Base-by-base conservation (phyloP, 1,140 invertebrate genomes). In the Hetaerina americana region DNA sequence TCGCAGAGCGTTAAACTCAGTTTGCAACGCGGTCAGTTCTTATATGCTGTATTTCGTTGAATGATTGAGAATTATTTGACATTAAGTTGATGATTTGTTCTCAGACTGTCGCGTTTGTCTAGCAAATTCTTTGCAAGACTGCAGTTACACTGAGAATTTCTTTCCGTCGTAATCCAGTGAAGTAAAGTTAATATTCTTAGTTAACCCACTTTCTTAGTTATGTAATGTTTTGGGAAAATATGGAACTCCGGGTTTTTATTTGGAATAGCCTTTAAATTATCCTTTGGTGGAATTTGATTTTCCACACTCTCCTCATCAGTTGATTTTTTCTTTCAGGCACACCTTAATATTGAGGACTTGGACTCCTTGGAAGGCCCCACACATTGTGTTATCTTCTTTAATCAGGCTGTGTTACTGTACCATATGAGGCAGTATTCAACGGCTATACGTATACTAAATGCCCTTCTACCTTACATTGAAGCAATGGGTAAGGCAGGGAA, bases 351-450 rank as follows among this genome's bases (percentile, higher is more conserved):
- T 12, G 85, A 88, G 26, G 83, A 83, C 73, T 75, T 85, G n/a
- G 88, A 89, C 57, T 76, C 78, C 29, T 71, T 85, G 5, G 84
- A 86, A 72, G 89, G 91, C 80, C 85, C 90, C 12, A 88, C 90
- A 72, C 87, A 88, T 75, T 89, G 88, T 77, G 85, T 88, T 67
- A 79, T 85, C 5, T 90, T 76, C 68, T 96, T 91, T 78, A 95
- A 95, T 79, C 90, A 93, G 77, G 92, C 93, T 0, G 86, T 96
- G 0, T 77, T 95, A 10, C 83, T 93, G 3, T 95, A 90, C 79
- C 91, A 94, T 76, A 86, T 89, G 0, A 86, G 87, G 72, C 90
- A 95, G 78, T 92, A 92, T 78, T 87, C 87, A 66, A 84, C 88
- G 71, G 89, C 93, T 5, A 79, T 92, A 18, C 84, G 86, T 25